Conservation (phyloP, 2,113 vertebrate genomes). For the Grantiella picta region DNA sequence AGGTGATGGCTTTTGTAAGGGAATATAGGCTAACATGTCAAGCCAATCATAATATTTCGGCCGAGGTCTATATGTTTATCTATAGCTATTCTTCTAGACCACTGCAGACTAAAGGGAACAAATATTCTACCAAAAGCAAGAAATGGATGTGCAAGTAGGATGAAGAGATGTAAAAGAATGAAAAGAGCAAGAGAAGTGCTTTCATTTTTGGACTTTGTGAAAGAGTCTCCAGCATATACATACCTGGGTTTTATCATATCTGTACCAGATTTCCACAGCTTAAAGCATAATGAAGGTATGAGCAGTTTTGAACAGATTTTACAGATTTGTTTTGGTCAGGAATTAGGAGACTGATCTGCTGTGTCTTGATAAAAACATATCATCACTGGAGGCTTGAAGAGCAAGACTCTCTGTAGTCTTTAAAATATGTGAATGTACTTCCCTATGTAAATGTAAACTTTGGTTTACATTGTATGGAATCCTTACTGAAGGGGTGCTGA, state of each 20-base stretch:
- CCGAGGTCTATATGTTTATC: not conserved
- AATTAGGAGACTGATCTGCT: not conserved
- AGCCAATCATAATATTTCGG: not conserved
- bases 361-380: not conserved
- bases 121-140: not conserved
- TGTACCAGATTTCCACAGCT: not conserved
- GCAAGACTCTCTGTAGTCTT: not conserved
- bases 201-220: not conserved
- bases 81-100: accelerated
- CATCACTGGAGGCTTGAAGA: not conserved
- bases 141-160: not conserved
- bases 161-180: too few relatives aligned
- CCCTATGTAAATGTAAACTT: too few relatives aligned
- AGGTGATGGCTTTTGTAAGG: not conserved
- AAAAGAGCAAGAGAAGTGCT: not conserved
- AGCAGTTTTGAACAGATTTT: not conserved
- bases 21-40: not conserved
- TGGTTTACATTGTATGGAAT: not conserved
- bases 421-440: not conserved
- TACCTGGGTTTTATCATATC: not conserved
- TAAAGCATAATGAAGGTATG: not conserved
- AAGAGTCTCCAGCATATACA: not conserved
- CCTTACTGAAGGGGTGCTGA: not conserved
- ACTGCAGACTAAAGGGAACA: not conserved
- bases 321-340: not conserved